A percentile compares a stretch with the other conserved stretches of the same genome.
Conservation (phyloP, 2,888 invertebrate species). For the Eulithis prunata region DNA sequence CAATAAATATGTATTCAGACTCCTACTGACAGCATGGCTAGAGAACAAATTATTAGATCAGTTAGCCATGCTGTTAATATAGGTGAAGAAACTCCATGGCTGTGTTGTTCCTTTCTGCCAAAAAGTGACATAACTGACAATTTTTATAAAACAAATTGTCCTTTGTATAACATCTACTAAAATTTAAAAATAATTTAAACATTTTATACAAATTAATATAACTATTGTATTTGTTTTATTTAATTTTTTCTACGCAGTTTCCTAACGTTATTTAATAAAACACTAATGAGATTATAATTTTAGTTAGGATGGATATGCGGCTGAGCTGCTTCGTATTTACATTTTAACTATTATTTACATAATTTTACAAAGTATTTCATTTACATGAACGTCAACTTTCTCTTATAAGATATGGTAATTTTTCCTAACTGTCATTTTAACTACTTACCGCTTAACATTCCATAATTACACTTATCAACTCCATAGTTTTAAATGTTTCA, state of each 20-base stretch:
- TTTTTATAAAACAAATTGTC: neutral
- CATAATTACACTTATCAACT: constrained; percentile 2
- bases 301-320: constrained; percentile 79
- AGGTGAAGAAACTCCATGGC: constrained; percentile 1
- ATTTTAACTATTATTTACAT: constrained; percentile 62
- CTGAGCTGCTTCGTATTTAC: constrained; percentile 69
- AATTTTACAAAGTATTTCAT: constrained; percentile 58
- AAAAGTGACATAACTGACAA: neutral
- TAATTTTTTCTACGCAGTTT: constrained; percentile 41
- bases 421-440: constrained; percentile 32
- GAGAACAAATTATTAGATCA: neutral
- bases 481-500: neutral
- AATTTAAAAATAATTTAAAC: constrained; percentile 12
- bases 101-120: constrained; percentile 2
- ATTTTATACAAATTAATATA: constrained; percentile 17
- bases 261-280: constrained; percentile 46
- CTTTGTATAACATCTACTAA: neutral
- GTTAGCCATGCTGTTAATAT: constrained; percentile 1
- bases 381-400: constrained; percentile 45
- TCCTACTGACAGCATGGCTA: neutral
- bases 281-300: constrained; percentile 59
- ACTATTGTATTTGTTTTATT: constrained; percentile 22
- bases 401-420: constrained; percentile 52
- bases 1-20: constrained; percentile 4
- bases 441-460: constrained; percentile 18